Percentiles rank a stretch among this genome's conserved stretches.
phyloP scores from a whole-genome alignment of 2,888 invertebrate genomes.

The Drosophila eohydei region DNA sequence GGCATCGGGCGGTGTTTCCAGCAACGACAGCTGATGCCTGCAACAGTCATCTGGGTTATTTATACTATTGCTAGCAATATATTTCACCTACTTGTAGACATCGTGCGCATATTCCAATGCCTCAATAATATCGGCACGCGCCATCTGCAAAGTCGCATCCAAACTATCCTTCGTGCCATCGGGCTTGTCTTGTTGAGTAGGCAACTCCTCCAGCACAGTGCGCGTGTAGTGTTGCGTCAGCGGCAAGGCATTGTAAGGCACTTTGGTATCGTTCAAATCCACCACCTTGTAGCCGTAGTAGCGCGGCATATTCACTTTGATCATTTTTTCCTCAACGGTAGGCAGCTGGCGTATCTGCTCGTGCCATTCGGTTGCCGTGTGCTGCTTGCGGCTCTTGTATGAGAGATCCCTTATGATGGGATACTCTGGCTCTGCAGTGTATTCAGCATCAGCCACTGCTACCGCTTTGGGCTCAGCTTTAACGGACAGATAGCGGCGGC shows the following conservation, averaged over 20 bases:
- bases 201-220: constrained; percentile 88
- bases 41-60: not conserved
- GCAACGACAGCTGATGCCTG: constrained; percentile 41
- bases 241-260: constrained; percentile 89
- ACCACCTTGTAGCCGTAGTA: constrained; percentile 92
- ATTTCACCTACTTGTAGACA: constrained; percentile 66
- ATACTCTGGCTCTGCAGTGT: constrained; percentile 73
- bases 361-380: constrained; percentile 86
- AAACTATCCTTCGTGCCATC: constrained; percentile 23
- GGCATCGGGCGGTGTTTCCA: constrained; percentile 30
- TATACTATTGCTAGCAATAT: not conserved
- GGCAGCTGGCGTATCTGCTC: constrained; percentile 88
- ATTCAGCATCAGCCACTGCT: constrained; percentile 57
- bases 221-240: constrained; percentile 91
- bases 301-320: constrained; percentile 92
- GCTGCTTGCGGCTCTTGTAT: constrained; percentile 85
- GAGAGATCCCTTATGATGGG: constrained; percentile 86
- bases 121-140: constrained; percentile 79
- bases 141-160: constrained; percentile 54
- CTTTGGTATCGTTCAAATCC: constrained; percentile 87
- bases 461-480: constrained; percentile 38
- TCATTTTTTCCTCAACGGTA: constrained; percentile 93
- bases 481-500: constrained; percentile 35
- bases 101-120: constrained; percentile 75
- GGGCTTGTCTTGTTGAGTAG: constrained; percentile 40